Evolutionary conservation across 2,113 vertebrate genomes (phyloP), one percentile per base, ranked within the genome.

Genomic region (Phrynocephalus versicolor): DNA sequence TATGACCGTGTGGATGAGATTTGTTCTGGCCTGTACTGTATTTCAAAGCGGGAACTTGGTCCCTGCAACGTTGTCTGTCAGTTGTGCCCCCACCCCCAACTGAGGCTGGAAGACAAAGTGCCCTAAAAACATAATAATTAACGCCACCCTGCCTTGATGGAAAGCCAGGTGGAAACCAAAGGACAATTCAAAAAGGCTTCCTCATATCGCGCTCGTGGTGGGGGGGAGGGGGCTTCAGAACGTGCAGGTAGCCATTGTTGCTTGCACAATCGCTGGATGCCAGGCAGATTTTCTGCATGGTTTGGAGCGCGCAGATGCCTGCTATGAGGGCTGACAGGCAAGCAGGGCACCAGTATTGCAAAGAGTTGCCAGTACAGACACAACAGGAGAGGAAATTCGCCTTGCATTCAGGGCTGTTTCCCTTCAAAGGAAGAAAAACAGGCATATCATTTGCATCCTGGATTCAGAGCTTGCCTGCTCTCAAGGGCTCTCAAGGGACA

Each of bases 151-250:
- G 33, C 6, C 45, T 6, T 10, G 72, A 30, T 14, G 30, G 33
- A 41, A 9, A 39, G 27, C 33, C 64, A n/a, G 55, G 6, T 23
- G 30, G 64, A 74, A 88, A 74, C 35, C 25, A 30, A 39, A 16
- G 70, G 41, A 60, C n/a, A 30, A 58, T 67, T 37, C 60, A 67
- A 69, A 51, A 39, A n/a, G 39, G 3, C 21, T 1, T 6, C 35
- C 13, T 4, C 33, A 0, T 8, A 0, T 2, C 57, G 12, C 39
- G 6, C 30, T 35, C 5, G 1, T 16, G 33, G 0, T 23, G 27
- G 67, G 37, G 6, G 1, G 9, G 33, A 0, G 33, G 27, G 67
- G 37, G 6, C 37, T 30, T 79, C 57, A 23, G 15, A 60, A 18
- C 16, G 37, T 25, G 21, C 78, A 67, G 60, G 60, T 80, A n/a